Evolutionary conservation across 2,888 invertebrate species (phyloP).

Genomic region (Lithosia quadra): DNA sequence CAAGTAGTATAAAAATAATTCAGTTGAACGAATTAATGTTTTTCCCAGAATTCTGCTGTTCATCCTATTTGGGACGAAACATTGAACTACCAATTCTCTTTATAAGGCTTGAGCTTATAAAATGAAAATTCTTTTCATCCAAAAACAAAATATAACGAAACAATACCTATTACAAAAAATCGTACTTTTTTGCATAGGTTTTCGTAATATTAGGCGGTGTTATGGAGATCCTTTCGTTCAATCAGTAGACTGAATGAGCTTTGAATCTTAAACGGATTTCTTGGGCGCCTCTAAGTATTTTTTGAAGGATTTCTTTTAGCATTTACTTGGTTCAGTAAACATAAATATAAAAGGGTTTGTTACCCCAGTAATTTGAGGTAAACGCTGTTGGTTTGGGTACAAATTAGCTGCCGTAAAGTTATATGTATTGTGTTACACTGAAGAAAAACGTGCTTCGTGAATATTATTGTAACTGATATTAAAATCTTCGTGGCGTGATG

Average conservation of each 20-base stretch:
- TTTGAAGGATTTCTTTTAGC: not conserved
- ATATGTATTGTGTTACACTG: not conserved
- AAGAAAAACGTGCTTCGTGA: not conserved
- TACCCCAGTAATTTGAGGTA: not conserved
- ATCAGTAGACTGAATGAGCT: not conserved
- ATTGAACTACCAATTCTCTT: no score
- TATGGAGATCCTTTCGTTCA: not conserved
- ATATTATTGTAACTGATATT: no score
- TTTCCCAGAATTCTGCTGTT: no score
- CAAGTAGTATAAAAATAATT: no score
- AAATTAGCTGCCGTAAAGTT: slow-evolving; percentile 3
- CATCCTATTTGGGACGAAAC: no score
- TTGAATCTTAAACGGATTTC: slow-evolving; percentile 7
- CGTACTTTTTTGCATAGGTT: not conserved
- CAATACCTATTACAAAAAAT: no score
- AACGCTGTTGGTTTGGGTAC: not conserved
- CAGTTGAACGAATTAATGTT: no score
- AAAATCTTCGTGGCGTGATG: no score
- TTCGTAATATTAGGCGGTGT: not conserved
- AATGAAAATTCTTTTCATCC: no score
- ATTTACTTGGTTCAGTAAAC: slow-evolving; percentile 3
- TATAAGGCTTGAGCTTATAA: no score
- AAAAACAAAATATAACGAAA: no score
- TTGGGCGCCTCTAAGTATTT: not conserved
- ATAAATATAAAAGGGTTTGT: not conserved